Conservation (phyloP, 2,797 vertebrate species). For the Acanthurus leucopareius region DNA sequence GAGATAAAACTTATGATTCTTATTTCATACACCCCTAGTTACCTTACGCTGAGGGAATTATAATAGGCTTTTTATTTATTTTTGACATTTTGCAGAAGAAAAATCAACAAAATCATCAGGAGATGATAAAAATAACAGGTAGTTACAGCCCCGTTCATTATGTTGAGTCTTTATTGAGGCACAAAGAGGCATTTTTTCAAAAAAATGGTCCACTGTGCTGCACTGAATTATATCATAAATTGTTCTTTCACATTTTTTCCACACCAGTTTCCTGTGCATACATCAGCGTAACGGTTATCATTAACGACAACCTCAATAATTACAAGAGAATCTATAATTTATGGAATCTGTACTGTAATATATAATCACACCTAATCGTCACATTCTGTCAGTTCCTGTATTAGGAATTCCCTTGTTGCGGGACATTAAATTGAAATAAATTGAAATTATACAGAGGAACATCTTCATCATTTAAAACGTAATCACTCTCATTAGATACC, state of each 20-base stretch:
- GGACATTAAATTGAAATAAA: conserved; percentile 64
- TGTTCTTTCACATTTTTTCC: no score
- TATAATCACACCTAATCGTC: conserved; percentile 7
- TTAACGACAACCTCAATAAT: neutral
- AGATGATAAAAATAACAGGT: neutral
- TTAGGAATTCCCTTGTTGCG: conserved; percentile 7
- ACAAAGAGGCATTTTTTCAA: neutral
- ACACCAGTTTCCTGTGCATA: neutral
- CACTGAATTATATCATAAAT: neutral
- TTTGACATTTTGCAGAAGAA: neutral
- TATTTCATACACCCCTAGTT: no score
- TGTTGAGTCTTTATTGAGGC: neutral
- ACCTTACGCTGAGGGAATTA: neutral
- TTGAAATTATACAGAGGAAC: conserved; percentile 58
- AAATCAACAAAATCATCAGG: neutral
- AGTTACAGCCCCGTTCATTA: neutral
- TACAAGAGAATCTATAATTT: neutral
- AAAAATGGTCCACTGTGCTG: neutral
- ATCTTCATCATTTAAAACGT: conserved; percentile 64
- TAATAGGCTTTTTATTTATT: neutral
- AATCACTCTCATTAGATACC: conserved; percentile 66
- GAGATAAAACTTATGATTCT: neutral
- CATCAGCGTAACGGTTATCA: neutral
- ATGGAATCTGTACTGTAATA: neutral
- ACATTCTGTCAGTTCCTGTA: neutral